Evolutionary conservation across 2,888 invertebrate species (phyloP).

Genomic region (Drosophila cracens): DNA sequence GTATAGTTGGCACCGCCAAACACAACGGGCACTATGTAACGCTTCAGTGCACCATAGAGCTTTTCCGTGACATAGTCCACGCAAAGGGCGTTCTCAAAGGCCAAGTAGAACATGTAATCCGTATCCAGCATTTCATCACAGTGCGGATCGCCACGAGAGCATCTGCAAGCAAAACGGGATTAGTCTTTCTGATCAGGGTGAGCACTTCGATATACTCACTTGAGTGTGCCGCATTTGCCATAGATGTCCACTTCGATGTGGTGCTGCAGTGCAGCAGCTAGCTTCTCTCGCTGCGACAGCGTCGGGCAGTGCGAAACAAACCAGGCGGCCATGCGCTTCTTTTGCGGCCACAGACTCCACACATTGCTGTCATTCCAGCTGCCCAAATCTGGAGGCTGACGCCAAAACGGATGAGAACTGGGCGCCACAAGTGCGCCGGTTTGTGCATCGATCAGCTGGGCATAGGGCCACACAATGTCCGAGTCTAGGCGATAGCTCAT

Average conservation of each 20-base stretch:
- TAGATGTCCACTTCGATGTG: slow-evolving; percentile 88
- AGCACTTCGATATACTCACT: slow-evolving; percentile 59
- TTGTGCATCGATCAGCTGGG: slow-evolving; percentile 74
- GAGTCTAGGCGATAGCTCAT: slow-evolving; percentile 87
- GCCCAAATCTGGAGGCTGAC: slow-evolving; percentile 46
- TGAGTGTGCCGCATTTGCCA: slow-evolving; percentile 87
- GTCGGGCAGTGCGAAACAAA: slow-evolving; percentile 87
- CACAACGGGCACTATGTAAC: slow-evolving; percentile 87
- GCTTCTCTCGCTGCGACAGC: slow-evolving; percentile 84
- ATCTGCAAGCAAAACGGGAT: slow-evolving; percentile 67
- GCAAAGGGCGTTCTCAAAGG: slow-evolving; percentile 90
- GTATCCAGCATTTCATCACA: slow-evolving; percentile 85
- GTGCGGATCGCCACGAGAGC: slow-evolving; percentile 68
- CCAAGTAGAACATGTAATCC: slow-evolving; percentile 89
- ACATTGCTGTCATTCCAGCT: slow-evolving; percentile 61
- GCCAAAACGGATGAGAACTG: slow-evolving; percentile 69
- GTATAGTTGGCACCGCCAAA: slow-evolving; percentile 89
- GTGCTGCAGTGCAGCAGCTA: slow-evolving; percentile 86
- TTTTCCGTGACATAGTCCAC: slow-evolving; percentile 90
- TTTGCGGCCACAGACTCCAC: slow-evolving; percentile 68
- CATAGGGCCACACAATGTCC: slow-evolving; percentile 85
- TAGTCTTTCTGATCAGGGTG: not conserved
- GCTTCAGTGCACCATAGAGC: slow-evolving; percentile 75
- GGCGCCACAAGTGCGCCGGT: slow-evolving; percentile 79
- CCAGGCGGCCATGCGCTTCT: slow-evolving; percentile 86